Evolutionary conservation across 2,113 vertebrate genomes (phyloP), one percentile per base, ranked within the genome.

Genomic region (Gorsachius goisagi): DNA sequence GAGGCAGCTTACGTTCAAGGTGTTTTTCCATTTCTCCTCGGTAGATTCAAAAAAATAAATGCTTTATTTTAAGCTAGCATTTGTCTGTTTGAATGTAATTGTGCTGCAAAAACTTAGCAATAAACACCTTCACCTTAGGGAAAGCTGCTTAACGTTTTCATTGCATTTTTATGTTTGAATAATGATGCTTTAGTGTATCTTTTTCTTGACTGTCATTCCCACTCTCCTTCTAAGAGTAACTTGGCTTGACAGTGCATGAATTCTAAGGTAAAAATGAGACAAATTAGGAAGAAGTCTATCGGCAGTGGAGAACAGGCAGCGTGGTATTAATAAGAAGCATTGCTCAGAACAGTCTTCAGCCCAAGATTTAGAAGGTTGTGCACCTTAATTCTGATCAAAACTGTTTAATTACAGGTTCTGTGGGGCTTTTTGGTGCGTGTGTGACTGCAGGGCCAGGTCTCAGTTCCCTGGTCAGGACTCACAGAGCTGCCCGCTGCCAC

Each of bases 121-220:
- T 95, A 96, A 97, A 96, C 76, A 96, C 68, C 41, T 94, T 84
- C 81, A 97, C 82, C 80, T 92, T 82, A 93, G 92, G 96, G 93
- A 97, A 97, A 81, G 49, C 76, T 95, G 64, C 92, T 97, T 97
- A 98, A 95, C 78, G 60, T 95, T 97, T 97, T 94, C 77, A 87
- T 96, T 96, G 89, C 85, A 83, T 96, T 97, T 98, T 97, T 95
- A 88, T 92, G 74, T 97, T 97, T 97, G 96, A 97, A 95, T 97
- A 97, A 97, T 90, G 90, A 95, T 96, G 71, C 60, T 96, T 97
- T 96, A 95, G 95, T 96, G 78, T 95, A 64, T 95, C 86, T 96
- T 96, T 95, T 96, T 90, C 91, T 96, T 96, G 91, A 85, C 72
- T 93, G 62, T 90, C 97, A 96, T 96, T 98, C 88, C 66, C 63